Conservation (phyloP, 2,113 vertebrate species). For the Atrichornis clamosus region DNA sequence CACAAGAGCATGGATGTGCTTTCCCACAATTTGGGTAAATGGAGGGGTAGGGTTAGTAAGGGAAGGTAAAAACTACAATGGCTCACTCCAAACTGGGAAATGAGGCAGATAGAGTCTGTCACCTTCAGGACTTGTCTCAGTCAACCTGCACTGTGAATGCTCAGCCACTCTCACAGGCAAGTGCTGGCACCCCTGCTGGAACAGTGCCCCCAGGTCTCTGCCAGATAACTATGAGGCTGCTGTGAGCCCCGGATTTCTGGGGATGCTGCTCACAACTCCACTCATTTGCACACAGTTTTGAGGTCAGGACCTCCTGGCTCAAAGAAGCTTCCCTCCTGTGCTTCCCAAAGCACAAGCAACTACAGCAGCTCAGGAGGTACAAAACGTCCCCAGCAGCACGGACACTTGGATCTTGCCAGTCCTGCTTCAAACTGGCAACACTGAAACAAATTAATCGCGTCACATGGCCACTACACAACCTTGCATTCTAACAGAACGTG, state of each 20-base stretch:
- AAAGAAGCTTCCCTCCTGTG: not conserved
- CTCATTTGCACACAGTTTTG: not conserved
- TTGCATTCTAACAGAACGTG: not conserved
- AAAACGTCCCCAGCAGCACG: not conserved
- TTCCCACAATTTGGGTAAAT: not conserved
- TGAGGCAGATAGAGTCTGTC: not conserved
- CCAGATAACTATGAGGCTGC: not conserved
- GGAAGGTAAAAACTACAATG: not conserved
- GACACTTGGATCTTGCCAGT: not conserved
- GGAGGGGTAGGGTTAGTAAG: not conserved
- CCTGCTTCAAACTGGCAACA: not conserved
- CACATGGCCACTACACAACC: not conserved
- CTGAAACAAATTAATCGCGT: not conserved
- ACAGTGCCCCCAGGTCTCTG: rapidly evolving
- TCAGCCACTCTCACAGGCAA: not conserved
- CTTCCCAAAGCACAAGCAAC: not conserved
- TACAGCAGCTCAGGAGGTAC: not conserved
- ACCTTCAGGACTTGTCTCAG: not conserved
- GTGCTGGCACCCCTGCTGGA: not conserved
- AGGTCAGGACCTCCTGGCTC: not conserved
- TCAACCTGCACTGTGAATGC: not conserved
- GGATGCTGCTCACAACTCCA: not conserved
- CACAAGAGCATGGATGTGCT: not conserved
- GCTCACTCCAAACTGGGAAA: not conserved
- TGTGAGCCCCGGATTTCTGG: not conserved